A percentile compares a stretch with the other conserved stretches of the same genome.
phyloP scores from a whole-genome alignment of 2,797 vertebrate species.

The Gymnocypris eckloni region DNA sequence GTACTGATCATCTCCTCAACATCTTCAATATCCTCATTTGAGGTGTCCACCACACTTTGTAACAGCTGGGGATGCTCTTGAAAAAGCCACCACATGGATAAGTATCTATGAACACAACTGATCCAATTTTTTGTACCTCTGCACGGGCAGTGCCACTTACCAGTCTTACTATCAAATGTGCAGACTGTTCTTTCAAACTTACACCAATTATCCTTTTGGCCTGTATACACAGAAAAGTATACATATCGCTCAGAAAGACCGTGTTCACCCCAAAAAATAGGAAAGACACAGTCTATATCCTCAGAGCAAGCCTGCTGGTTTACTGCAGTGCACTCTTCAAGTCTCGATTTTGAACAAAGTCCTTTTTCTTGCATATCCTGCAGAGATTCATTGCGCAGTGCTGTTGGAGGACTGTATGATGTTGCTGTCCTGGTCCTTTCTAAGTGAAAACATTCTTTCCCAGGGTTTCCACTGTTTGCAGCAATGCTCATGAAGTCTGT shows the following conservation, averaged over 20 bases:
- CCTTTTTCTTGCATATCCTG: not conserved
- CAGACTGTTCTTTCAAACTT: not conserved
- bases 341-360: not conserved
- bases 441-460: not conserved
- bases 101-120: not conserved
- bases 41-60: not conserved
- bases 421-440: not conserved
- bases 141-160: conserved; percentile 33
- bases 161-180: not conserved
- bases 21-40: conserved; percentile 7
- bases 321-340: not conserved
- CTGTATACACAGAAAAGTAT: conserved; percentile 21
- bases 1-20: not conserved
- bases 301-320: conserved; percentile 1
- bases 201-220: conserved; percentile 39
- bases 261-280: conserved; percentile 17
- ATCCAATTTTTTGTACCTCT: not conserved
- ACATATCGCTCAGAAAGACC: not conserved
- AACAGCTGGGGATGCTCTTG: conserved; percentile 17
- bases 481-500: not conserved
- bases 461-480: not conserved
- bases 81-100: conserved; percentile 29
- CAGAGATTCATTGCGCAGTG: not conserved
- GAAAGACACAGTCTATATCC: conserved; percentile 9
- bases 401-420: not conserved